Evolutionary conservation across 2,797 vertebrate genomes (phyloP), one percentile per base, ranked within the genome.

Genomic region (Coregonus ussuriensis): DNA sequence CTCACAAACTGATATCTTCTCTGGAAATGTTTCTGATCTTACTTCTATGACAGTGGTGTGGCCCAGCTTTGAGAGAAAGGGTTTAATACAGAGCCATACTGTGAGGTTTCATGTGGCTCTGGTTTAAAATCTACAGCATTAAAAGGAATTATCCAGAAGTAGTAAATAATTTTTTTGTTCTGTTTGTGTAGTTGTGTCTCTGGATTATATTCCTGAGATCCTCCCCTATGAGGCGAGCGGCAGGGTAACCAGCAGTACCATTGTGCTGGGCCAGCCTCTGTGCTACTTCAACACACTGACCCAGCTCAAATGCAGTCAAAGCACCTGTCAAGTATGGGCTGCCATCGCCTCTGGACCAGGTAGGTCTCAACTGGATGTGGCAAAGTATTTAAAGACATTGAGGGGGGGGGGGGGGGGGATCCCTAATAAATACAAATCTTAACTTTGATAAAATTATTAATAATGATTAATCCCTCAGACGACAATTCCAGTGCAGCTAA

Each of bases 271-370:
- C 16, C 71, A 81, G 54, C 79, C 75, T 18, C 75, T 70, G 21
- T 77, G 79, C 71, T 77, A 56, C 72, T 81, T 81, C 53, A 74
- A 51, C 71, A 74, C 15, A 6, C 66, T 69, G 53, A 47, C 21
- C 13, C 3, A 33, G 3, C 52, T 73, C 59, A 14, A 33, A 11
- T 77, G 79, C 79, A 77, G 52, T 9, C 31, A 62, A 13, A 66
- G 33, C 66, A 68, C 16, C 21, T 83, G 82, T 75, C 31, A 80
- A 1, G 68, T 80, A 25, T 83, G 76, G 76, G 70, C 74, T 52
- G 37, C 74, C 21, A 77, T 83, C 16, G 73, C 73, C 71, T 72
- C 74, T 67, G 15, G 13, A 25, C 16, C 75, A 15, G 3, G 73
- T 79, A 16, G 53, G 74, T 71, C 25, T 52, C 18, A 52, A 29